Evolutionary conservation across 2,888 invertebrate genomes (phyloP).

Genomic region (Ectobius pallidus): DNA sequence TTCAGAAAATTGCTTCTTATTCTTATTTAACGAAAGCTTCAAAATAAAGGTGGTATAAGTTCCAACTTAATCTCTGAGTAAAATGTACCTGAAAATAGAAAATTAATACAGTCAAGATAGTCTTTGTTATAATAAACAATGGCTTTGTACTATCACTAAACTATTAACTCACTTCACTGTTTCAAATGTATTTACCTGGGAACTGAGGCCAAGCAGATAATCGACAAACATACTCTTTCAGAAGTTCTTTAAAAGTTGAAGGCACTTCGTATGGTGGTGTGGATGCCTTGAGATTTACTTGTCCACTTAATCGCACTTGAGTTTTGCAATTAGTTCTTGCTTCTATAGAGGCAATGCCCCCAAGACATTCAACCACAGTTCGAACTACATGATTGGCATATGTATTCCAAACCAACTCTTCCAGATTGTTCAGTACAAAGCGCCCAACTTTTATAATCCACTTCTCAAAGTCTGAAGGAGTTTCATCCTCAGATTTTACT

Average conservation of each 20-base stretch:
- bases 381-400: constrained; percentile 80
- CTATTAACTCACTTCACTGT: too few species aligned
- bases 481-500: neutral
- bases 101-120: too few species aligned
- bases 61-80: too few species aligned
- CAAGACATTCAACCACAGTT: constrained; percentile 71
- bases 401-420: constrained; percentile 80
- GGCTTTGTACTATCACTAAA: too few species aligned
- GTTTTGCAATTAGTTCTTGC: constrained; percentile 47
- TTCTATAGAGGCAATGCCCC: constrained; percentile 62
- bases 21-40: too few species aligned
- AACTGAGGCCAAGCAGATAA: constrained; percentile 80
- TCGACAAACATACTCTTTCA: constrained; percentile 66
- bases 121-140: too few species aligned
- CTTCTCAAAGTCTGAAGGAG: constrained; percentile 58
- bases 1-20: too few species aligned
- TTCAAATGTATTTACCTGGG: too few species aligned
- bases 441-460: constrained; percentile 74
- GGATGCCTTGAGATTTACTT: constrained; percentile 22
- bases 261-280: constrained; percentile 56
- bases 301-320: constrained; percentile 52
- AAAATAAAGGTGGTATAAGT: too few species aligned
- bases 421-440: constrained; percentile 82
- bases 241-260: constrained; percentile 64
- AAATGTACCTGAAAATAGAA: too few species aligned